Evolutionary conservation across 2,797 vertebrate genomes (phyloP), one percentile per base, ranked within the genome.

Genomic region (Coranthus polyacanthus): DNA sequence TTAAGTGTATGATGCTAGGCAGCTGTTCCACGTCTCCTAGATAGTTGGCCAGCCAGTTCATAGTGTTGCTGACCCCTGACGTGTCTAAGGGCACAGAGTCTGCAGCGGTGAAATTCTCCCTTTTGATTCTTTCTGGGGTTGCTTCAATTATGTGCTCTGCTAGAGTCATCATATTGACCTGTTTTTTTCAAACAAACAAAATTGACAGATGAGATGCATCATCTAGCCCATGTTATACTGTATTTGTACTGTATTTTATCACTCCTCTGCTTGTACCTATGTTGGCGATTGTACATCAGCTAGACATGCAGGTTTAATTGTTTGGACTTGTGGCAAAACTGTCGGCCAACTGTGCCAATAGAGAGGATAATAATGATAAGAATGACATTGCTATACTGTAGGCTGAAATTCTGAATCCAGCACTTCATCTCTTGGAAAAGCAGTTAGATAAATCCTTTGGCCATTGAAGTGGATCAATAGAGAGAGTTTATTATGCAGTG

Each of bases 21-120:
- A 99, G 94, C 85, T 97, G 97, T 71, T 99, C 97, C 2, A 96
- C 95, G 21, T 99, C 97, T 57, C 97, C 98, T 55, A 99, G 94
- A 92, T 99, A 99, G 94, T 96, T 96, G 93, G 98, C 97, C 90
- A 99, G 94, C 98, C 98, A 99, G 95, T 96, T 98, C 97, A 99
- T 98, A 2, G 98, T 98, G 91, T 93, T 96, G 92, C 94, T 96
- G 75, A 98, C 93, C 63, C 95, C 89, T 66, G 95, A 92, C 15
- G 92, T 92, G 50, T 98, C 97, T 45, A 94, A 88, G 0, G 96
- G 89, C 55, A 86, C 80, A 0, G 96, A 88, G 72, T 98, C 97
- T 72, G 92, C 68, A 17, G 95, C 84, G 49, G 93, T 93, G 79
- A 98, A 98, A 88, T 94, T 97, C 89, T 99, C 98, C 85, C 95